Evolutionary conservation across 2,113 vertebrate genomes (phyloP).

Genomic region (Microcebus murinus): DNA sequence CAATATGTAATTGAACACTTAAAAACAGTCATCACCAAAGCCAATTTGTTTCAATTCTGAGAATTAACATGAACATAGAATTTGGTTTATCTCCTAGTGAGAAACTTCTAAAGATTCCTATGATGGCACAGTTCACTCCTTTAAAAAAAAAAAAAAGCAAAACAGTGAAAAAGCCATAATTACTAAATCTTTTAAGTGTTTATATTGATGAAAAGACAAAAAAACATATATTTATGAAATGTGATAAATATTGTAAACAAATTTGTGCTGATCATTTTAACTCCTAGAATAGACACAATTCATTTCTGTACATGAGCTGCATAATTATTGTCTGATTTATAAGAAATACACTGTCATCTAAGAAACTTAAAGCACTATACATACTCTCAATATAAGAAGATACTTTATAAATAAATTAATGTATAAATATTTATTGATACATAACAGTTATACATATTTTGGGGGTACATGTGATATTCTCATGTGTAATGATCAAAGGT

Average conservation of each 20-base stretch:
- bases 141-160: not conserved
- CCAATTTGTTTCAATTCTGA: not conserved
- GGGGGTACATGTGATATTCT: not conserved
- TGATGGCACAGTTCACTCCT: not conserved
- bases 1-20: not conserved
- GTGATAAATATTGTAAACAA: not conserved
- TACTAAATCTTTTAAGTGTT: not conserved
- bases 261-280: not conserved
- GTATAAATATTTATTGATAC: not conserved
- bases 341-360: not conserved
- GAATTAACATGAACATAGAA: constrained; percentile 35
- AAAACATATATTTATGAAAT: not conserved
- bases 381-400: not conserved
- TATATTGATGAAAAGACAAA: not conserved
- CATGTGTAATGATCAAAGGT: not conserved
- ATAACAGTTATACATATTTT: not conserved
- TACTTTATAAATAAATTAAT: not conserved
- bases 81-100: constrained; percentile 15
- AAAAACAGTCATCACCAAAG: not conserved
- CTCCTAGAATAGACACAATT: not conserved
- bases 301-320: not conserved
- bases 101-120: not conserved
- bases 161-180: not conserved
- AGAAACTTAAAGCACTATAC: not conserved
- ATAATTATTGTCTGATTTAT: not conserved